Conservation (phyloP, 2,113 vertebrate genomes). For the Pterocles gutturalis region DNA sequence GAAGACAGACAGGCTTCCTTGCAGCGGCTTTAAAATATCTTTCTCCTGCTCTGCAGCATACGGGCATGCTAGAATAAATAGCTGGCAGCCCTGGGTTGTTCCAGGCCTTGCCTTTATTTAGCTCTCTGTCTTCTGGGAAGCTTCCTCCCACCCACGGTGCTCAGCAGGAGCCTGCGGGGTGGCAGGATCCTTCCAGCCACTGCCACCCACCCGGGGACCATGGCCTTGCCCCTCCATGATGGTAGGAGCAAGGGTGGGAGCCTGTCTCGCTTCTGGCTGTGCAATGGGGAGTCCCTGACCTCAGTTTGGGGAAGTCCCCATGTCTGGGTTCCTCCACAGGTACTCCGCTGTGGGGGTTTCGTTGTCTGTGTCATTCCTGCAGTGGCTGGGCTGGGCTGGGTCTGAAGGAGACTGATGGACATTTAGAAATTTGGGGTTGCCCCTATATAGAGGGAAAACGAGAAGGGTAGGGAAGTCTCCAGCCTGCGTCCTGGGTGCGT, state of each 20-base stretch:
- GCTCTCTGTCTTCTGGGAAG: constrained; percentile 33
- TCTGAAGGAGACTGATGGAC: neutral
- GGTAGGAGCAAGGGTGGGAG: neutral
- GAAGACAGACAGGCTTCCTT: neutral
- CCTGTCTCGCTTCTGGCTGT: rapidly evolving
- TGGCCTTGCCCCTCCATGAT: rapidly evolving
- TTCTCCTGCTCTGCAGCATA: neutral
- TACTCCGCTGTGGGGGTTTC: rapidly evolving
- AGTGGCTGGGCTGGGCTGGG: neutral
- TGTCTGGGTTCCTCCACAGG: rapidly evolving
- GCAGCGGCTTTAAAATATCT: constrained; percentile 14
- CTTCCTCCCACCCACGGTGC: neutral
- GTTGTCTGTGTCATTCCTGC: neutral
- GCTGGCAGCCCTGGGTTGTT: constrained; percentile 28
- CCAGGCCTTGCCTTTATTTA: constrained; percentile 54
- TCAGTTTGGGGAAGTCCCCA: rapidly evolving
- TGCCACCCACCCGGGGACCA: rapidly evolving
- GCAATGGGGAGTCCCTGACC: neutral
- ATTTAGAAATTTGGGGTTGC: rapidly evolving
- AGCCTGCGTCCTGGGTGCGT: rapidly evolving
- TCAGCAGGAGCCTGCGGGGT: neutral
- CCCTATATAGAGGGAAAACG: rapidly evolving
- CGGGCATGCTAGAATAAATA: constrained; percentile 52
- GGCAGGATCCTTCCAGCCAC: neutral
- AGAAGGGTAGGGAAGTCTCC: neutral